phyloP scores from a whole-genome alignment of 2,888 invertebrate species.

The Lasioglossum oenotherae region DNA sequence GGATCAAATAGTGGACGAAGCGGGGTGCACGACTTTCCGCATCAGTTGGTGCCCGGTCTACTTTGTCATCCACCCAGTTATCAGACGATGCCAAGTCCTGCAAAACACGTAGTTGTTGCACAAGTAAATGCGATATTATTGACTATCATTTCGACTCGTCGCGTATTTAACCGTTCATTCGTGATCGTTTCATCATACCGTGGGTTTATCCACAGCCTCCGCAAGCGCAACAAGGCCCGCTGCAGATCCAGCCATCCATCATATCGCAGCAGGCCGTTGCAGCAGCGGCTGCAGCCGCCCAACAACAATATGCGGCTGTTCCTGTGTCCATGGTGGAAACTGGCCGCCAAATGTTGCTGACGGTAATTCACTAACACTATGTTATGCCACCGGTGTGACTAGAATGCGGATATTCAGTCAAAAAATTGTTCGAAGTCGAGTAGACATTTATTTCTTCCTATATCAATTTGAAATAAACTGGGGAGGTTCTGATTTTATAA shows the following conservation, averaged over 20 bases:
- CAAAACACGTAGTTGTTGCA: slow-evolving; percentile 89
- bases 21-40: slow-evolving; percentile 91
- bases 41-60: slow-evolving; percentile 97
- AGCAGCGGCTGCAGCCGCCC: slow-evolving; percentile 87
- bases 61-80: slow-evolving; percentile 94
- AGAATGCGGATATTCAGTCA: not conserved
- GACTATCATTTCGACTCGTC: slow-evolving; percentile 6
- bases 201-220: slow-evolving; percentile 80
- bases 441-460: not conserved
- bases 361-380: slow-evolving; percentile 84
- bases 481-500: not conserved
- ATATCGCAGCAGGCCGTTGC: slow-evolving; percentile 90
- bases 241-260: slow-evolving; percentile 92
- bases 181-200: slow-evolving; percentile 1
- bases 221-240: slow-evolving; percentile 88
- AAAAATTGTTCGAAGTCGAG: not conserved
- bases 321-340: slow-evolving; percentile 97
- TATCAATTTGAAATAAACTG: not conserved
- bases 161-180: not conserved
- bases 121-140: slow-evolving; percentile 74
- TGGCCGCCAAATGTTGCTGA: slow-evolving; percentile 91
- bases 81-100: slow-evolving; percentile 91
- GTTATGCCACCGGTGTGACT: not conserved
- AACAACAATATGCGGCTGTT: slow-evolving; percentile 92
- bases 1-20: slow-evolving; percentile 81